Evolutionary conservation across 1,140 invertebrate genomes (phyloP), one percentile per base, ranked within the genome.

Genomic region (Psix sp.): DNA sequence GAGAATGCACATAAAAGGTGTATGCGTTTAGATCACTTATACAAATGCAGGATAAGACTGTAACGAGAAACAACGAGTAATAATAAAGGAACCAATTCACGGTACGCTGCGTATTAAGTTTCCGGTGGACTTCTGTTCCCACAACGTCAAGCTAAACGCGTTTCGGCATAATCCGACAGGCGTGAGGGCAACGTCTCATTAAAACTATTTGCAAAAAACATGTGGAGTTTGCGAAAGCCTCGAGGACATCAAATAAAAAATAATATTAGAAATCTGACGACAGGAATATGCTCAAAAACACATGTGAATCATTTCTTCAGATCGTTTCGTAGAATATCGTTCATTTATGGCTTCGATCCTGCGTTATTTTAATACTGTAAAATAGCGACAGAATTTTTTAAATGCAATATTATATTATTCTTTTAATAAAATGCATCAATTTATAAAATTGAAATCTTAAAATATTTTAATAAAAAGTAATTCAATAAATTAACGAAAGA

Each of bases 21-120:
- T 46, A 6, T 33, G 39, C 39, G 52, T 60, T 60, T 66, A 48
- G 63, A 60, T 42, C 56, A 68, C 59, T 49, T 62, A 36, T 43
- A 38, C 24, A 36, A 68, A 48, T 56, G 56, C 76, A 65, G 78
- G 76, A 74, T 77, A 80, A 77, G 74, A 76, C 60, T 65, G 73
- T 48, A 60, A 68, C 76, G 48, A 74, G 70, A 54, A 56, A 48
- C 62, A 63, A 39, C 60, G 31, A 60, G 54, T 76, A 76, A 72
- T 79, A 80, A 81, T 80, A 80, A 78, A 77, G 76, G 71, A 72
- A 54, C 67, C 62, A 45, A 77, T 78, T 77, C 77, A 83, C 77
- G 80, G 51, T 79, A 80, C 71, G 74, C 63, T 79, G 80, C 48
- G 40, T 77, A 74, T 73, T 66, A 77, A 76, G 62, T 78, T 82